Conservation (phyloP, 2,113 vertebrate genomes). For the Hippocampus comes region DNA sequence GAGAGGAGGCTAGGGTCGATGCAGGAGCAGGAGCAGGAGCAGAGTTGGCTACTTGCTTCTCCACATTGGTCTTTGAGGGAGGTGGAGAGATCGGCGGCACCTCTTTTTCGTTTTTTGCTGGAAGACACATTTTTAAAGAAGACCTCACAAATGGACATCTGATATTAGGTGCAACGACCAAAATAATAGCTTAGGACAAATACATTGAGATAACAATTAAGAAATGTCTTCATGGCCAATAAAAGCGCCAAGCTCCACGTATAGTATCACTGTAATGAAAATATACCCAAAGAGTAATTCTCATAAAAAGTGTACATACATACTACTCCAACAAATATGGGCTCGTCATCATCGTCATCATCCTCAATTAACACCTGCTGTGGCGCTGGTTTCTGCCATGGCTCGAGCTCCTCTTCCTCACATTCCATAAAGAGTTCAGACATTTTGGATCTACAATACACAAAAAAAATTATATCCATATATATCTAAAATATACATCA, state of each 20-base stretch:
- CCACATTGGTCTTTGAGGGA: constrained; percentile 18
- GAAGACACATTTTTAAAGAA: constrained; percentile 7
- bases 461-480: not conserved
- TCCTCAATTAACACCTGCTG: constrained; percentile 82
- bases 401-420: constrained; percentile 97
- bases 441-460: constrained; percentile 73
- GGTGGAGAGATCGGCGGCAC: constrained; percentile 26
- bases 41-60: constrained; percentile 18
- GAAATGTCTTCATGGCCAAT: not conserved
- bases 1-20: constrained; percentile 56
- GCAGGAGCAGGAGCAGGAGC: constrained; percentile 43
- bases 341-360: constrained; percentile 82
- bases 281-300: not conserved
- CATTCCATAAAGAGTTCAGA: constrained; percentile 99
- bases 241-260: not conserved
- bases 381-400: constrained; percentile 89
- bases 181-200: not conserved
- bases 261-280: not conserved
- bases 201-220: not conserved
- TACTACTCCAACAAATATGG: constrained; percentile 94
- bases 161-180: not conserved
- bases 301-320: constrained; percentile 65
- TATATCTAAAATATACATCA: no score
- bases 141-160: not conserved
- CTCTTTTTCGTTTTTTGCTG: constrained; percentile 54